Percentiles rank a stretch among this genome's conserved stretches.
These are phyloP conservation scores for Sarcophilus harrisii DNA, from an alignment of 2,797 vertebrate species.

Conservation along the genomic window DNA sequence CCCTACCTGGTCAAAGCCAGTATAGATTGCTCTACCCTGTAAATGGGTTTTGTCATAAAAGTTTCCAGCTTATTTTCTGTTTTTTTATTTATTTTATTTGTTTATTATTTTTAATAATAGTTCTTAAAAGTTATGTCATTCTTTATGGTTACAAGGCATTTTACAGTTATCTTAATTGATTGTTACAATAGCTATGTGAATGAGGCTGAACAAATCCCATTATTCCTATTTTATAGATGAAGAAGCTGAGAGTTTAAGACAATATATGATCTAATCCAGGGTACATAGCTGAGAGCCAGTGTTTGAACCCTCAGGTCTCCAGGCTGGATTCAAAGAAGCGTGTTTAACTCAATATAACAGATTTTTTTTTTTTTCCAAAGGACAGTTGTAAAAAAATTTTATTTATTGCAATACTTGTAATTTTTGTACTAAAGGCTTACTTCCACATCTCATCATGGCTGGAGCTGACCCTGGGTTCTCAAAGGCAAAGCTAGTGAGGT, in stretches of 20 bases:
- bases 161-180: neutral
- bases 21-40: neutral
- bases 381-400: neutral
- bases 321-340: neutral
- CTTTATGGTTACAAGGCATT: neutral
- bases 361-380: slow-evolving; percentile 13
- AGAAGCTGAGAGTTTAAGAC: neutral
- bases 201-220: neutral
- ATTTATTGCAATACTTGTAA: neutral
- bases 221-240: neutral
- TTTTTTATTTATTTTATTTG: too few species aligned
- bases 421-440: neutral
- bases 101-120: slow-evolving; percentile 47
- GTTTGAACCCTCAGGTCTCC: slow-evolving; percentile 21
- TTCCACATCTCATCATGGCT: neutral
- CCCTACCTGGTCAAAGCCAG: neutral
- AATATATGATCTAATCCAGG: neutral
- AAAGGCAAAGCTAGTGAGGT: neutral
- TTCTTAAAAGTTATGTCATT: slow-evolving; percentile 21
- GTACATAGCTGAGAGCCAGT: slow-evolving; percentile 1
- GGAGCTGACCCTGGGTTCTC: neutral
- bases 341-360: neutral
- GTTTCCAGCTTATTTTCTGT: neutral
- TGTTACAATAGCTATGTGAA: neutral
- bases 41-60: slow-evolving; percentile 19